Percentiles rank a stretch among this genome's conserved stretches.
Conservation (phyloP, 37 sponge, comb jelly and placozoan genomes). For the Eunapius fragilis region DNA sequence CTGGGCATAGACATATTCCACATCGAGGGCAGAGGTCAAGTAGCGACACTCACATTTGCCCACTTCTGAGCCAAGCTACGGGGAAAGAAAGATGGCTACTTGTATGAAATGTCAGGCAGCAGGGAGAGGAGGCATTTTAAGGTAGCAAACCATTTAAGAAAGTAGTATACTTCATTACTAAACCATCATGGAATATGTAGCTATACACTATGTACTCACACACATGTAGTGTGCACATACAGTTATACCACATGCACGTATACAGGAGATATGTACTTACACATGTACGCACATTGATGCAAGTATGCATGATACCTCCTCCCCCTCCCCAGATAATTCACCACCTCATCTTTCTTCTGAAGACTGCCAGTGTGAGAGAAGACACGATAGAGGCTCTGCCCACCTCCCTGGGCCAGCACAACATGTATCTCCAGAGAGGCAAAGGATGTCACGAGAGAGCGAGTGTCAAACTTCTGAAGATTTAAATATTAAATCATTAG, state of each 20-base stretch:
- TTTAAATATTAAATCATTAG: neutral
- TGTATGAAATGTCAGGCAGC: neutral
- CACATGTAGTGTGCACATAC: neutral
- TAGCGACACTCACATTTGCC: conserved; percentile 82
- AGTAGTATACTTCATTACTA: neutral
- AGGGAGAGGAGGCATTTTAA: neutral
- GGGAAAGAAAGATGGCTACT: neutral
- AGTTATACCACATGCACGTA: neutral
- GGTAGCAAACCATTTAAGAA: too few relatives aligned
- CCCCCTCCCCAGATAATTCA: conserved; percentile 1
- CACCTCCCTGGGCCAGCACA: neutral
- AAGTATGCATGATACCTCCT: neutral
- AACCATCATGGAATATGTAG: neutral
- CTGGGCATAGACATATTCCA: conserved; percentile 77
- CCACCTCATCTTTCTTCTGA: conserved; percentile 50
- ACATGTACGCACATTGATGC: conserved; percentile 5
- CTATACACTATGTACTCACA: neutral
- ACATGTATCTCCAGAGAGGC: conserved; percentile 72
- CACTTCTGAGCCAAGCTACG: conserved; percentile 53
- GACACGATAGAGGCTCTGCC: conserved; percentile 31
- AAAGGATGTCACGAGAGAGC: conserved; percentile 48
- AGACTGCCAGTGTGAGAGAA: conserved; percentile 66
- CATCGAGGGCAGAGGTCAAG: conserved; percentile 65
- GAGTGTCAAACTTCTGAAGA: conserved; percentile 57
- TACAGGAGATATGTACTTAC: neutral